phyloP scores from a whole-genome alignment of 92 coral and sea anemone species.

The Epizoanthus scotinus region DNA sequence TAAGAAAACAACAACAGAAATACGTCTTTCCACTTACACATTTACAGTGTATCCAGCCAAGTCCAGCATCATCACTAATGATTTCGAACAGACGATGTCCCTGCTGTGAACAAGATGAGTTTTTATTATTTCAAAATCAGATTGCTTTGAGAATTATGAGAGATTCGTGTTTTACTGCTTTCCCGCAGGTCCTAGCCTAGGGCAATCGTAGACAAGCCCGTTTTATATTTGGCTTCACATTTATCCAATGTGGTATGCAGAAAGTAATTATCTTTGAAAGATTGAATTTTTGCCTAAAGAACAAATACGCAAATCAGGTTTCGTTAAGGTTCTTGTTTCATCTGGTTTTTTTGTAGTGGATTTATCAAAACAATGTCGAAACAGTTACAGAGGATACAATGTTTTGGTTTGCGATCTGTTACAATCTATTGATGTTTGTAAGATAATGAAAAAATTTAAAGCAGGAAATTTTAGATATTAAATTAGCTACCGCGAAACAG shows the following conservation, averaged over 20 bases:
- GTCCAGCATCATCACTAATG: too few species aligned
- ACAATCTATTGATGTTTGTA: constrained; percentile 6
- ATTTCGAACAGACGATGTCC: neutral
- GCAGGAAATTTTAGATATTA: neutral
- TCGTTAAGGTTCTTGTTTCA: too few species aligned
- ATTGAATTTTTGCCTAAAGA: too few species aligned
- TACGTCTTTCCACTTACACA: too few species aligned
- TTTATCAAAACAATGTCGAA: neutral
- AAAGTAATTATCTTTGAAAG: too few species aligned
- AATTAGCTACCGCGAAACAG: neutral
- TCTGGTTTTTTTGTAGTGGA: neutral
- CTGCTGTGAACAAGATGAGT: neutral
- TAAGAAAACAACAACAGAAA: neutral
- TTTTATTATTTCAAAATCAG: neutral
- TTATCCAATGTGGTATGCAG: neutral
- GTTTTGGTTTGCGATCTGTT: constrained; percentile 8
- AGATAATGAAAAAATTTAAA: constrained; percentile 12
- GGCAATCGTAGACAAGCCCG: neutral
- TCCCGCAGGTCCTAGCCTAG: neutral
- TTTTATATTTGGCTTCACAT: neutral
- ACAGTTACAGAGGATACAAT: neutral
- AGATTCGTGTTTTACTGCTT: neutral
- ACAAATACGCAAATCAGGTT: too few species aligned
- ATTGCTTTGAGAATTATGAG: neutral
- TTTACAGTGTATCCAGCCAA: neutral